Evolutionary conservation across 2,797 vertebrate genomes (phyloP).

Genomic region (Lagocephalus sceleratus): DNA sequence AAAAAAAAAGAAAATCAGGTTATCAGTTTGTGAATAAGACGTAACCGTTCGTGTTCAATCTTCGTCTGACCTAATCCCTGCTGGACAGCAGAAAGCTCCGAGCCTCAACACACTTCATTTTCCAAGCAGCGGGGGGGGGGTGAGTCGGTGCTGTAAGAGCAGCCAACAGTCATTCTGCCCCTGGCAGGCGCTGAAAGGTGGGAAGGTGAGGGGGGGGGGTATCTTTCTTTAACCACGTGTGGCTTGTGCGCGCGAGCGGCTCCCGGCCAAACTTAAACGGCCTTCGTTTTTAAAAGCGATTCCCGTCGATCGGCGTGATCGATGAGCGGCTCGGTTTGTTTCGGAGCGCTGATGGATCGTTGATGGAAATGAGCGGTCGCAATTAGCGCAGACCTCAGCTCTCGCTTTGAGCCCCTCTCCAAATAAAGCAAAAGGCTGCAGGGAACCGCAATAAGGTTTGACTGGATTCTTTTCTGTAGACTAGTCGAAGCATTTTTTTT

Average conservation of each 20-base stretch:
- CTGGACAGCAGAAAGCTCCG: slow-evolving; percentile 59
- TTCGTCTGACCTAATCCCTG: slow-evolving; percentile 47
- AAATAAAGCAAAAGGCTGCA: slow-evolving; percentile 21
- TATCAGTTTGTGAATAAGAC: slow-evolving; percentile 46
- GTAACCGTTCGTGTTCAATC: slow-evolving; percentile 54
- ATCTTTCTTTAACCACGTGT: slow-evolving; percentile 27
- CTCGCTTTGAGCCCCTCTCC: slow-evolving; percentile 17
- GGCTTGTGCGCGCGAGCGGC: slow-evolving; percentile 18
- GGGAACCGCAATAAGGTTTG: slow-evolving; percentile 6
- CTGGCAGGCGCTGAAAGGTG: slow-evolving; percentile 56
- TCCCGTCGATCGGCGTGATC: slow-evolving; percentile 37
- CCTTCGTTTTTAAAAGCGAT: slow-evolving; percentile 24
- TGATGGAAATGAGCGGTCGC: slow-evolving; percentile 31
- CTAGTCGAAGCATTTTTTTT: no score
- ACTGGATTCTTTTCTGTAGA: slow-evolving; percentile 16
- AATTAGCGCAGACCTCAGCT: slow-evolving; percentile 21
- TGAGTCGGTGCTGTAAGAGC: slow-evolving; percentile 65
- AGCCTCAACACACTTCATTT: slow-evolving; percentile 71
- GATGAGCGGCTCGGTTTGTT: slow-evolving; percentile 25
- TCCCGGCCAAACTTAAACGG: slow-evolving; percentile 32
- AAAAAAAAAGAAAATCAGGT: slow-evolving; percentile 11
- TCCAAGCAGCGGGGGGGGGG: slow-evolving; percentile 69
- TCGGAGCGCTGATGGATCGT: slow-evolving; percentile 20
- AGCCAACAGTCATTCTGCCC: slow-evolving; percentile 67
- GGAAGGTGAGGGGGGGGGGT: slow-evolving; percentile 30